These are phyloP conservation scores for Mya arenaria DNA, from an alignment of 1,140 invertebrate genomes.

Conservation along the genomic window DNA sequence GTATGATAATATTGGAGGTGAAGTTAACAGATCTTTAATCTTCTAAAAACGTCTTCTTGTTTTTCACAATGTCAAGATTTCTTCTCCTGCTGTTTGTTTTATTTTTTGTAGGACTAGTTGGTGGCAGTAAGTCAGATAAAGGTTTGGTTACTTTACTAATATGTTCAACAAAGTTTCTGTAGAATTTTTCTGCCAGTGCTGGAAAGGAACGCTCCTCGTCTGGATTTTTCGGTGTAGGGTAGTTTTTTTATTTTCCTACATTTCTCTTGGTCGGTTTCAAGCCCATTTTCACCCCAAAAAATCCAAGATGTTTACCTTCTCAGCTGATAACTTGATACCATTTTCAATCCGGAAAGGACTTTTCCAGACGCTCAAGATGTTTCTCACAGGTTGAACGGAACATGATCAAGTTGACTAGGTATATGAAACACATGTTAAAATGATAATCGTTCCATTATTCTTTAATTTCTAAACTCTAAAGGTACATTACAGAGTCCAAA, in stretches of 20 bases:
- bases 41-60: slow-evolving; percentile 40
- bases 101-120: not conserved
- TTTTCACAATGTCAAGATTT: not conserved
- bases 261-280: too few species aligned
- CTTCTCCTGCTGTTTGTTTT: not conserved
- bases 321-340: too few species aligned
- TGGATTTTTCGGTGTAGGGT: too few species aligned
- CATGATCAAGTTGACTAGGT: slow-evolving; percentile 5
- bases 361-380: not conserved
- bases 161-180: too few species aligned
- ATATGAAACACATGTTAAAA: slow-evolving; percentile 4
- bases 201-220: too few species aligned
- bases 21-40: slow-evolving; percentile 42
- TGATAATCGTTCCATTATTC: slow-evolving; percentile 4
- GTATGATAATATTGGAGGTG: too few species aligned
- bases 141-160: slow-evolving; percentile 71
- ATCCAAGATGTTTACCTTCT: too few species aligned
- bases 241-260: too few species aligned
- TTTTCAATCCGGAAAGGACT: too few species aligned
- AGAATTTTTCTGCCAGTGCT: too few species aligned
- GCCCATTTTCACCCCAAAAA: too few species aligned
- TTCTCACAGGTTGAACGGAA: slow-evolving; percentile 20
- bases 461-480: slow-evolving; percentile 45
- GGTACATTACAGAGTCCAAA: slow-evolving; percentile 23
- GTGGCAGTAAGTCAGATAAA: slow-evolving; percentile 64